Conservation (phyloP, 2,113 vertebrate genomes). For the Phalacrocorax brasilianus region DNA sequence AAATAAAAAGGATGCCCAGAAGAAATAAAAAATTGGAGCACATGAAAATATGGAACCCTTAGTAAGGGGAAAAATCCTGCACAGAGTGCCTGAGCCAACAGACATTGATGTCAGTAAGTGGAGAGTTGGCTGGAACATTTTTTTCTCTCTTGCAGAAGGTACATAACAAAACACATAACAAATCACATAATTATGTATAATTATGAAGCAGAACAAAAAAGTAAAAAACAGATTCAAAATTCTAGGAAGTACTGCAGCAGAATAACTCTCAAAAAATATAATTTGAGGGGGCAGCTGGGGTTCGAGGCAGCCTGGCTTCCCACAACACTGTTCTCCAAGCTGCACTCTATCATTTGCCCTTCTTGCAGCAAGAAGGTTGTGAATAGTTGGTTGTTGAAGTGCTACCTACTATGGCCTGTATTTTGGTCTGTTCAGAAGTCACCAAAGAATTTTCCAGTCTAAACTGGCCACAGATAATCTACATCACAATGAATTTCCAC, state of each 20-base stretch:
- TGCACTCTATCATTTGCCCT: background rate
- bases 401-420: background rate
- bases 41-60: background rate
- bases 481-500: background rate
- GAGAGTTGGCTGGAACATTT: background rate
- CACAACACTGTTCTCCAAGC: background rate
- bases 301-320: background rate
- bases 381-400: background rate
- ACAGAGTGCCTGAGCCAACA: background rate
- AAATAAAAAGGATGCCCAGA: constrained; percentile 16
- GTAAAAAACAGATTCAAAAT: background rate
- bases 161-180: background rate
- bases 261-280: background rate
- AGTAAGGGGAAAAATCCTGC: background rate
- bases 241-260: background rate
- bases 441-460: background rate
- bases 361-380: background rate
- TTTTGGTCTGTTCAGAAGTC: background rate
- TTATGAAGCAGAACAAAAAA: background rate
- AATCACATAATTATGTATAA: background rate
- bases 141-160: background rate
- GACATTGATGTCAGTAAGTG: background rate
- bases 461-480: background rate
- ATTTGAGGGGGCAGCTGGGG: rapidly evolving
- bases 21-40: constrained; percentile 7